Evolutionary conservation across 2,888 invertebrate genomes (phyloP).

Genomic region (Napeogenes inachia): DNA sequence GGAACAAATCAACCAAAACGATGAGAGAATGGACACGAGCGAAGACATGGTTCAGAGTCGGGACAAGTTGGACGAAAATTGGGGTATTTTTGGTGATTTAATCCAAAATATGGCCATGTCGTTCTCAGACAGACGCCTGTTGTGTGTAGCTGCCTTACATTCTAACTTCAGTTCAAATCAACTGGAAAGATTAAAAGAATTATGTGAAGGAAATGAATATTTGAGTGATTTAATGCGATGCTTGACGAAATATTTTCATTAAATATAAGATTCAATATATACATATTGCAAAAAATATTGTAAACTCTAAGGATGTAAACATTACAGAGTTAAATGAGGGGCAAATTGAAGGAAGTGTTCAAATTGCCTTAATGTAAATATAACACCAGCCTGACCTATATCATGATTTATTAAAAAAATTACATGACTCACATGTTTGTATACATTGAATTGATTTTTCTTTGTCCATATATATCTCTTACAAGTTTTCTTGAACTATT

Average conservation of each 20-base stretch:
- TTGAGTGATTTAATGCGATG: slow-evolving; percentile 56
- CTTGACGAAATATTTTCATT: slow-evolving; percentile 27
- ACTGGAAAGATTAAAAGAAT: slow-evolving; percentile 55
- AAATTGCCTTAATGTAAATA: too few species aligned
- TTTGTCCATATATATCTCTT: too few species aligned
- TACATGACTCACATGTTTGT: too few species aligned
- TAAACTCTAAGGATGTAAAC: too few species aligned
- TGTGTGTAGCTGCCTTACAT: slow-evolving; percentile 61
- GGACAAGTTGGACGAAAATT: slow-evolving; percentile 29
- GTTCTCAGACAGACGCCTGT: slow-evolving; percentile 57
- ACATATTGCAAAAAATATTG: too few species aligned
- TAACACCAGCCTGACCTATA: too few species aligned
- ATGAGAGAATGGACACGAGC: not conserved
- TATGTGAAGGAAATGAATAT: slow-evolving; percentile 54
- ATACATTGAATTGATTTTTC: too few species aligned
- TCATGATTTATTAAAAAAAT: too few species aligned
- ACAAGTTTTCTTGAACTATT: too few species aligned
- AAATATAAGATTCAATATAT: too few species aligned
- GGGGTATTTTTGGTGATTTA: slow-evolving; percentile 49
- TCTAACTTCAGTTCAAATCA: slow-evolving; percentile 59
- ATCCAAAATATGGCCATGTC: slow-evolving; percentile 42
- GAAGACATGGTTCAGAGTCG: not conserved
- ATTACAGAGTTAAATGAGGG: too few species aligned
- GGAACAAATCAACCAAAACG: not conserved
- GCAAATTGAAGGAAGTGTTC: too few species aligned